Evolutionary conservation across 2,888 invertebrate species (phyloP), one percentile per base, ranked within the genome.

Genomic region (Eustalomyia histrio): DNA sequence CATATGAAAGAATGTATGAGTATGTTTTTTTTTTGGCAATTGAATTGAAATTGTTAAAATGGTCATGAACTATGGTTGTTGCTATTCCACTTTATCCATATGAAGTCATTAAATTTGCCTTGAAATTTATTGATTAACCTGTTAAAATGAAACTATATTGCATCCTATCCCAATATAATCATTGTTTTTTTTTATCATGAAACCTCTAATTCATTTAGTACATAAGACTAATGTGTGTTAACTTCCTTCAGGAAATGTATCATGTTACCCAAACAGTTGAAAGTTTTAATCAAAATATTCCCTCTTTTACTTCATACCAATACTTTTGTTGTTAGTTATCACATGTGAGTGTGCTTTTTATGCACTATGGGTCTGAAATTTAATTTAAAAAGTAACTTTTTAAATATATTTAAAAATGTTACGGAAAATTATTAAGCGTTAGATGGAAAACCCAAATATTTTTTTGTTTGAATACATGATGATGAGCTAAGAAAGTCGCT

Each of bases 251-350:
- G 53, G 35, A 35, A 65, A 53, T n/a, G 52, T 47, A 52, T 52
- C 50, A 33, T 17, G 17, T 52, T 33, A 47, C 24, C 8, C 16
- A 14, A 47, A 63, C 9, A 29, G 43, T 47, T 63, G 50, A 64
- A 14, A 65, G 17, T 52, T 53, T 65, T 53, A n/a, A 65, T 53
- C 52, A 53, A 65, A 65, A 18, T 17, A 16, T 29, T 52, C 12
- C 39, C 43, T 47, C n/a, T 47, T n/a, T 4, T n/a, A n/a, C 43
- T n/a, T 47, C 43, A 47, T n/a, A 10, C 6, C n/a, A 14, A 43
- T 2, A 47, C n/a, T 47, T 47, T 47, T 6, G n/a, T n/a, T n/a
- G 6, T 47, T 14, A 18, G 39, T 55, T 55, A 24, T 39, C 9
- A 53, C 16, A 39, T 17, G 12, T 14, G n/a, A 21, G 5, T 43